These are phyloP conservation scores for Nezara viridula DNA, from an alignment of 2,888 invertebrate species.

Conservation along the genomic window DNA sequence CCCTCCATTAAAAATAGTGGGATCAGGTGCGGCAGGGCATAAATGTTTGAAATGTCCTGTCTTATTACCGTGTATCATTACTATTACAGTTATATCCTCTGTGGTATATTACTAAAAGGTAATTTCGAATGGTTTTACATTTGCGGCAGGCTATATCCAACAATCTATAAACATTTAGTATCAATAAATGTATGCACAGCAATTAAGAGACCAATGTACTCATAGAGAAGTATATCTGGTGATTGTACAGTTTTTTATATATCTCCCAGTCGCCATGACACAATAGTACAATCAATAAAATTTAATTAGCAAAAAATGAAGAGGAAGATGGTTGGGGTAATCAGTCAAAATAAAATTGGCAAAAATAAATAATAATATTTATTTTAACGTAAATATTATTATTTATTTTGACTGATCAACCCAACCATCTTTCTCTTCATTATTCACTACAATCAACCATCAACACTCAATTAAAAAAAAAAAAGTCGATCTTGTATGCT, in stretches of 20 bases:
- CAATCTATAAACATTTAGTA: not conserved
- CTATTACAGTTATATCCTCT: not conserved
- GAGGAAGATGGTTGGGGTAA: too few relatives aligned
- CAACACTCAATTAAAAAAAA: too few relatives aligned
- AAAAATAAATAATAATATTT: too few relatives aligned
- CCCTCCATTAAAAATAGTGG: slow-evolving; percentile 43
- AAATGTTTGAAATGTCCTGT: not conserved
- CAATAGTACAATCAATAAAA: too few relatives aligned
- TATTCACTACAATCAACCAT: too few relatives aligned
- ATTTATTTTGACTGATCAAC: too few relatives aligned
- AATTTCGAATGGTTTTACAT: not conserved
- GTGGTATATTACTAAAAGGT: not conserved
- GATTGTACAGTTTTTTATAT: not conserved
- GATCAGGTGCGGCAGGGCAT: not conserved
- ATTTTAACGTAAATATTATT: too few relatives aligned
- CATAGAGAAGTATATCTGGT: not conserved
- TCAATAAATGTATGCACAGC: not conserved
- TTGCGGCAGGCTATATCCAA: not conserved
- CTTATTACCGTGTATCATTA: slow-evolving; percentile 2
- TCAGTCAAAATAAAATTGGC: too few relatives aligned
- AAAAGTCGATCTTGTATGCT: too few relatives aligned
- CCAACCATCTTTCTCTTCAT: too few relatives aligned
- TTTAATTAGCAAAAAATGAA: too few relatives aligned
- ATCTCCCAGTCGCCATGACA: not conserved
- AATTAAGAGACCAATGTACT: not conserved